Evolutionary conservation across 37 sponge, comb jelly and placozoan genomes (phyloP), one percentile per base, ranked within the genome.

Genomic region (Aphrocallistes beatrix): DNA sequence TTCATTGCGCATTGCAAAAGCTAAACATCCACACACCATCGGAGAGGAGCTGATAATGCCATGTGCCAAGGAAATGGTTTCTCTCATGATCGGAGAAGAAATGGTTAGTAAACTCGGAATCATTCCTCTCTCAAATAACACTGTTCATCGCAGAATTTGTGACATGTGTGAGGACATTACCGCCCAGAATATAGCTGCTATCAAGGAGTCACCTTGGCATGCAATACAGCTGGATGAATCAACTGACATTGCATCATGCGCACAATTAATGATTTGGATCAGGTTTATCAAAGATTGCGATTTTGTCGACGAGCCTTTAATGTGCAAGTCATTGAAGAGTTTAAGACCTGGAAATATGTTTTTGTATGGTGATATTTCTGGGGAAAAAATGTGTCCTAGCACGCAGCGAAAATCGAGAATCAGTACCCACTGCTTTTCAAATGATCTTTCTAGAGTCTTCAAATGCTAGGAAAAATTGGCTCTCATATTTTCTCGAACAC

Each of bases 121-220:
- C 49, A 13, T 60, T 25, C 75, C 75, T 60, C 75, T 60, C 75
- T 60, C 75, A 13, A 60, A 60, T 60, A 60, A 19, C 75, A 60
- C 75, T 60, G 17, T 60, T 60, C 75, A 60, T 60, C 75, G 75
- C 75, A 60, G 75, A 13, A 60, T 60, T 60, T 60, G 75, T 60
- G 21, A 60, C 21, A 60, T 60, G 75, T 25, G 75, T 60, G 75
- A 60, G 34, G 75, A 60, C 75, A 60, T 28, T 28, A 60, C 75
- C n/a, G 75, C 75, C 10, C 75, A 60, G 3, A 60, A 60, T 60
- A 60, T 60, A 25, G 21, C 75, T 19, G 75, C 75, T 60, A 60
- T 60, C 75, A 60, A 60, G 75, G 75, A 60, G 75, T 60, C 75
- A 60, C 75, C 34, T 60, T 60, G 75, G 75, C 75, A 60, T 28